These are phyloP conservation scores for Muraenolepis orangiensis DNA, from an alignment of 2,797 vertebrate genomes.

Conservation along the genomic window DNA sequence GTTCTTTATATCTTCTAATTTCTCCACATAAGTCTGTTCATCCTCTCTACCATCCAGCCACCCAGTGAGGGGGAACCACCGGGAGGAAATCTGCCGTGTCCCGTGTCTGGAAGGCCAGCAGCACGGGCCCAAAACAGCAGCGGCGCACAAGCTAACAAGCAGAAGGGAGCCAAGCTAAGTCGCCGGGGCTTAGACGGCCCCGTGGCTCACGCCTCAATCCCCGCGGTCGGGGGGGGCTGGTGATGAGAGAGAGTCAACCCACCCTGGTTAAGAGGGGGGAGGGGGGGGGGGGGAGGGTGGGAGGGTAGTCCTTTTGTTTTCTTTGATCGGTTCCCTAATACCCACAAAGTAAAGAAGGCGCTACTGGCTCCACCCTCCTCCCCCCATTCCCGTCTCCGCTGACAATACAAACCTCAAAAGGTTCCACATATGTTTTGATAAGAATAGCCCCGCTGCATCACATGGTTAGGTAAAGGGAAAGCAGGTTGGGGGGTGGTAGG, in stretches of 20 bases:
- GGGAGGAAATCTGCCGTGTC: slow-evolving; percentile 72
- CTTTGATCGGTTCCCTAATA: slow-evolving; percentile 61
- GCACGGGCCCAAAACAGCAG: slow-evolving; percentile 64
- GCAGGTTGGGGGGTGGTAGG: background rate
- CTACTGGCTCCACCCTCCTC: slow-evolving; percentile 15
- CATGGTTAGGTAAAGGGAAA: slow-evolving; percentile 17
- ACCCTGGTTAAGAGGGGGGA: background rate
- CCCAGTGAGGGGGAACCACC: background rate
- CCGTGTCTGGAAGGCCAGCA: slow-evolving; percentile 62
- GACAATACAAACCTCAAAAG: slow-evolving; percentile 34
- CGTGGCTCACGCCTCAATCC: slow-evolving; percentile 65
- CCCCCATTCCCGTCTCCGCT: slow-evolving; percentile 15
- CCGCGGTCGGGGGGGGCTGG: slow-evolving; percentile 42
- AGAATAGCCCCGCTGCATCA: slow-evolving; percentile 64
- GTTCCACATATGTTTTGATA: slow-evolving; percentile 54
- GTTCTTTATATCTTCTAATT: slow-evolving; percentile 70
- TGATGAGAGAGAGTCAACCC: slow-evolving; percentile 62
- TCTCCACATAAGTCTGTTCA: slow-evolving; percentile 65
- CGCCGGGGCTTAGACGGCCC: slow-evolving; percentile 63
- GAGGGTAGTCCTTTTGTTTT: slow-evolving; percentile 65
- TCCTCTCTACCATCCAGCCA: slow-evolving; percentile 44
- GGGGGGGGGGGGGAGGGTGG: slow-evolving; percentile 6
- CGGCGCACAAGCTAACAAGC: slow-evolving; percentile 62
- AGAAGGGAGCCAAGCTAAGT: slow-evolving; percentile 65
- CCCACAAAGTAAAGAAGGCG: slow-evolving; percentile 39